Conservation (phyloP, 2,797 vertebrate genomes). For the Sebastiscus albofasciatus region DNA sequence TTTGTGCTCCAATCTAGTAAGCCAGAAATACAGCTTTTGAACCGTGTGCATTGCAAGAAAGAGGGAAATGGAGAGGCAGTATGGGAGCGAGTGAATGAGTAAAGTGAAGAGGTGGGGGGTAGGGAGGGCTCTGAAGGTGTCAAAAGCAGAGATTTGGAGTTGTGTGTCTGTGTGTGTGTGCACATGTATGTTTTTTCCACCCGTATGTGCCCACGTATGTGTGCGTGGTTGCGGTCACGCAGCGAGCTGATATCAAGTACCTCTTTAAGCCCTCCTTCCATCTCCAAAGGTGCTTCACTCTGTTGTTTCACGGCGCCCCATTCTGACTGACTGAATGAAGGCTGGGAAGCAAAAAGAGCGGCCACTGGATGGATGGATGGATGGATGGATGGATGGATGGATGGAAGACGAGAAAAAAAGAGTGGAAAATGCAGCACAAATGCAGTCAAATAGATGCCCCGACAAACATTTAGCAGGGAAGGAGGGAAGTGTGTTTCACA, state of each 20-base stretch:
- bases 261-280: conserved; percentile 80
- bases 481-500: not conserved
- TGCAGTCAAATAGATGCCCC: conserved; percentile 76
- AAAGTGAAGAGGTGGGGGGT: conserved; percentile 53
- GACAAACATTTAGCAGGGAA: conserved; percentile 16
- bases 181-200: conserved; percentile 11
- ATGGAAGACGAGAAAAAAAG: conserved; percentile 4
- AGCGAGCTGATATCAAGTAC: conserved; percentile 78
- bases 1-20: conserved; percentile 81
- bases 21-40: conserved; percentile 85
- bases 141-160: conserved; percentile 65
- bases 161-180: conserved; percentile 58
- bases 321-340: conserved; percentile 59
- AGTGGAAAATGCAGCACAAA: conserved; percentile 28
- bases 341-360: conserved; percentile 57
- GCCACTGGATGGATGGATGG: not conserved
- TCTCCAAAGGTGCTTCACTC: conserved; percentile 80
- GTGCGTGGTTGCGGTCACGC: conserved; percentile 57
- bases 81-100: conserved; percentile 71
- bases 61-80: conserved; percentile 77
- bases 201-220: conserved; percentile 1
- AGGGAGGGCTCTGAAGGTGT: conserved; percentile 53
- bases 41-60: conserved; percentile 78
- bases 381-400: conserved; percentile 1
- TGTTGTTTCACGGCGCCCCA: conserved; percentile 79